Conservation (phyloP, 1,140 invertebrate species). For the Sitobion miscanthi region DNA sequence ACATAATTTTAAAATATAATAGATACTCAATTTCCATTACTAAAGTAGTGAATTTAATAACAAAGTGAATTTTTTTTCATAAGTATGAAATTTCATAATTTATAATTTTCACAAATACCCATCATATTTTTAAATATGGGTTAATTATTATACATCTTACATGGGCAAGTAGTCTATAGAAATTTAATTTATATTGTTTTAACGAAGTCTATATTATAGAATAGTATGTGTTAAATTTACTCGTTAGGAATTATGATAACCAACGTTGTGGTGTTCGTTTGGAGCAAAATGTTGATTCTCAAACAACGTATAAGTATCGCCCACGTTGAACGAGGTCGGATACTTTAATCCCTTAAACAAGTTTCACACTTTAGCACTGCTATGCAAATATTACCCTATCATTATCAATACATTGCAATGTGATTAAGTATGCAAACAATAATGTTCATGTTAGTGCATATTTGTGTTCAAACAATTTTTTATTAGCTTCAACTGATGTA, state of each 20-base stretch:
- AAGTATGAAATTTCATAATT: no score
- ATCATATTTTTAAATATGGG: no score
- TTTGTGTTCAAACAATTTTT: not conserved
- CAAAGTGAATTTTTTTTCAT: no score
- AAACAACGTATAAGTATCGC: not conserved
- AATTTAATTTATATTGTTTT: not conserved
- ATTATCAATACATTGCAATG: not conserved
- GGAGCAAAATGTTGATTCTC: not conserved
- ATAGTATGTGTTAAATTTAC: not conserved
- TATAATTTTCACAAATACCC: no score
- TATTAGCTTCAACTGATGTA: not conserved
- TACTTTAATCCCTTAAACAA: conserved; percentile 1
- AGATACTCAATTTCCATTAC: no score
- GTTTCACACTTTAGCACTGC: not conserved
- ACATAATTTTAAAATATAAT: no score
- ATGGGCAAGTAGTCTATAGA: not conserved
- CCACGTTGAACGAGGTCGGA: not conserved
- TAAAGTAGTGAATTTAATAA: no score
- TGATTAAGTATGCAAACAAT: not conserved
- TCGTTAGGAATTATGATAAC: not conserved
- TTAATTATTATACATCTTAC: not conserved
- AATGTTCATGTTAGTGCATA: not conserved
- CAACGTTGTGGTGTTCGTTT: not conserved
- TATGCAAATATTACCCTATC: conserved; percentile 13
- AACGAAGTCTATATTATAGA: not conserved